A percentile compares a stretch with the other conserved stretches of the same genome.
Conservation (phyloP, 2,888 invertebrate genomes). For the Eilema sororculum region DNA sequence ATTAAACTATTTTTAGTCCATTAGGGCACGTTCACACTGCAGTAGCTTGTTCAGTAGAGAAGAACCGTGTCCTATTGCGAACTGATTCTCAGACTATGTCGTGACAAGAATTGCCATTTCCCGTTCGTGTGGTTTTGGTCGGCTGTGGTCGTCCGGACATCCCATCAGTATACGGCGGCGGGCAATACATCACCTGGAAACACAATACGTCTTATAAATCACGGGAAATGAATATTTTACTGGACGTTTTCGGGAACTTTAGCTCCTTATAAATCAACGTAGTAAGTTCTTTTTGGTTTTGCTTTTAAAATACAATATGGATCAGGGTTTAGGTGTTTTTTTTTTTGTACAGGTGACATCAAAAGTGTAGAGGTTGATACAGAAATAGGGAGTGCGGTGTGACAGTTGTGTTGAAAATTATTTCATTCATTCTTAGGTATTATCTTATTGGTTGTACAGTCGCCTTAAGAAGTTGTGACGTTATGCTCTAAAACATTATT, state of each 20-base stretch:
- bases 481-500: no score
- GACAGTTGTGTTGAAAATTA: background rate
- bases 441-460: background rate
- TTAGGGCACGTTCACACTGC: conserved; percentile 61
- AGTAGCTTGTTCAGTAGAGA: conserved; percentile 69
- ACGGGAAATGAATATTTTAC: background rate
- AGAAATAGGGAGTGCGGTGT: background rate
- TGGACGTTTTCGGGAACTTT: background rate
- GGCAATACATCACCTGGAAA: conserved; percentile 87
- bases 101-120: conserved; percentile 89
- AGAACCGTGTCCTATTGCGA: conserved; percentile 69
- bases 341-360: background rate
- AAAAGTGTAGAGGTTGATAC: background rate
- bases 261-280: background rate
- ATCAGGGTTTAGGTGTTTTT: background rate
- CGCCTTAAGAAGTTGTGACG: background rate
- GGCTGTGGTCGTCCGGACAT: conserved; percentile 83
- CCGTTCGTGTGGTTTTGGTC: conserved; percentile 90
- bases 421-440: background rate
- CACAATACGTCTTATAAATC: conserved; percentile 24
- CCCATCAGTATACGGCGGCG: conserved; percentile 79
- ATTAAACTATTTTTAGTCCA: conserved; percentile 24
- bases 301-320: background rate
- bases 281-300: background rate
- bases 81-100: conserved; percentile 84